These are phyloP conservation scores for Xyrauchen texanus DNA, from an alignment of 2,113 vertebrate genomes.

Conservation along the genomic window DNA sequence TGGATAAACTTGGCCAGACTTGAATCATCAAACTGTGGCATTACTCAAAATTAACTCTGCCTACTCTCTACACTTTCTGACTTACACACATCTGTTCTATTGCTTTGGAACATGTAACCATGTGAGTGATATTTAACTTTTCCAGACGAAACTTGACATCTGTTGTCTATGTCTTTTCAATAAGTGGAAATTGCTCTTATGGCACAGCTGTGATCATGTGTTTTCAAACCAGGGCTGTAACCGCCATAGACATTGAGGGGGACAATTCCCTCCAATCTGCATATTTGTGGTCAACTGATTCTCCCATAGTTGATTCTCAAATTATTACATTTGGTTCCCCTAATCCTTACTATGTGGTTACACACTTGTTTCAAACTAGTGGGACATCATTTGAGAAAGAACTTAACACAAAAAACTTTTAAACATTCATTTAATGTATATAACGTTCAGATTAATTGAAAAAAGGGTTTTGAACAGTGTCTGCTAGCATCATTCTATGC, in stretches of 20 bases:
- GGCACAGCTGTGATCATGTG: neutral
- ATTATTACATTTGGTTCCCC: too few relatives aligned
- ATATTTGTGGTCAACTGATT: too few relatives aligned
- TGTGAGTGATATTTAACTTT: neutral
- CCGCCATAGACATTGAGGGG: too few relatives aligned
- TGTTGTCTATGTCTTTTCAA: neutral
- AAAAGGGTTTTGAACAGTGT: neutral
- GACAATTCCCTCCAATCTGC: too few relatives aligned
- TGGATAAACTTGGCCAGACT: too few relatives aligned
- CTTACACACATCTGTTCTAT: neutral
- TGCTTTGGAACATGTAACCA: neutral
- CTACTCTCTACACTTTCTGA: neutral
- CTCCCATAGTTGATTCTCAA: too few relatives aligned
- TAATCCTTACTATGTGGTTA: too few relatives aligned
- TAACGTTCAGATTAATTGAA: conserved; percentile 7
- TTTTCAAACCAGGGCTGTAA: neutral
- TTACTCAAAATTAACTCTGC: too few relatives aligned
- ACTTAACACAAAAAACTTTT: neutral
- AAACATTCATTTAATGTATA: conserved; percentile 22
- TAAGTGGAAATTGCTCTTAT: conserved; percentile 8
- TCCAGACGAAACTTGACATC: neutral
- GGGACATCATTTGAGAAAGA: neutral
- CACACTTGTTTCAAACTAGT: too few relatives aligned
- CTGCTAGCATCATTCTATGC: neutral
- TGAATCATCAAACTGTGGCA: too few relatives aligned